These are phyloP conservation scores for Anabas testudineus DNA, from an alignment of 2,797 vertebrate genomes.

Conservation along the genomic window DNA sequence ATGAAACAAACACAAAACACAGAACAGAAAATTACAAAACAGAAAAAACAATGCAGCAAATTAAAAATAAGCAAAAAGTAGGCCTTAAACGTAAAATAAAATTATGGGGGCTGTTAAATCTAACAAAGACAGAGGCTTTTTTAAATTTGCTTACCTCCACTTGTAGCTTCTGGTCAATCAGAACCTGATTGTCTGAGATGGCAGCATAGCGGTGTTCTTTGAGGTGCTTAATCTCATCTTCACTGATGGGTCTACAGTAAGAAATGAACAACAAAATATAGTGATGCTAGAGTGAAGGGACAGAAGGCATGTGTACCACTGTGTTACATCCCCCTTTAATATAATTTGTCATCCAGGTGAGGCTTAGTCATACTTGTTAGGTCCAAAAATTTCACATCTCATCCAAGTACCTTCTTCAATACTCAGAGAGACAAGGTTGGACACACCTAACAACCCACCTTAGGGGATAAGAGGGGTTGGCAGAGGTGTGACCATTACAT, in stretches of 20 bases:
- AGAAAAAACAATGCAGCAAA: conserved; percentile 74
- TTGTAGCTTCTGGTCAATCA: conserved; percentile 90
- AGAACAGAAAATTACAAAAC: conserved; percentile 75
- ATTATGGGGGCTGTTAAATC: conserved; percentile 22
- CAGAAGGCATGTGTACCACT: too few relatives aligned
- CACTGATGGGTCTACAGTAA: conserved; percentile 89
- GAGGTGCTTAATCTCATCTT: conserved; percentile 93
- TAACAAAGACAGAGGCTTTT: not conserved
- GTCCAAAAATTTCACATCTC: too few relatives aligned
- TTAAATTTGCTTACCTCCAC: conserved; percentile 86
- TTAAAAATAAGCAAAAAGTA: conserved; percentile 78
- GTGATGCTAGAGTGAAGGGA: too few relatives aligned
- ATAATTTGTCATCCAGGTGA: too few relatives aligned
- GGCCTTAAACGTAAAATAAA: conserved; percentile 53
- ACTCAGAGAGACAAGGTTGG: too few relatives aligned
- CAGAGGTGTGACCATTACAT: too few relatives aligned
- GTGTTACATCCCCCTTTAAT: too few relatives aligned
- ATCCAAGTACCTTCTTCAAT: too few relatives aligned
- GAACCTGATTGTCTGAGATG: conserved; percentile 90
- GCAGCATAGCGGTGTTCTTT: conserved; percentile 90
- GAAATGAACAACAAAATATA: not conserved
- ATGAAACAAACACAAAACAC: conserved; percentile 81
- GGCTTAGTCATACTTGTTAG: too few relatives aligned
- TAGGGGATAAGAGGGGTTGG: too few relatives aligned
- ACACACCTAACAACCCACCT: too few relatives aligned